Percentiles rank a stretch among this genome's conserved stretches.
Conservation (phyloP, 2,113 vertebrate genomes). For the Acrocephalus arundinaceus region DNA sequence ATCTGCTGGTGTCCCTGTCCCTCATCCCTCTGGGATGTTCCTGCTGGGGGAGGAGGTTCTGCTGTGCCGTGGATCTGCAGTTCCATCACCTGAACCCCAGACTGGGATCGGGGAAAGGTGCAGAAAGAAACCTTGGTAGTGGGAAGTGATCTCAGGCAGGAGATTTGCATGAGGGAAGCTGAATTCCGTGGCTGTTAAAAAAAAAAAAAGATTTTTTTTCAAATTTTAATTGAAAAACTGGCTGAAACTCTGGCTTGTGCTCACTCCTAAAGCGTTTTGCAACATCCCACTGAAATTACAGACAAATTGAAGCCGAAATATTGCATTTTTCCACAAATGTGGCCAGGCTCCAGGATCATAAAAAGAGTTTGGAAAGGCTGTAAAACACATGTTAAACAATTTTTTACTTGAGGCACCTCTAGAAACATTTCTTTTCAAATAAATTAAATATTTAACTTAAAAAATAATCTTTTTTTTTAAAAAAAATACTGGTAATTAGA, state of each 20-base stretch:
- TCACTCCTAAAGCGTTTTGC: neutral
- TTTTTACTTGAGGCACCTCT: constrained; percentile 40
- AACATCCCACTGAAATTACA: neutral
- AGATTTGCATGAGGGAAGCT: neutral
- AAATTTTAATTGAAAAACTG: neutral
- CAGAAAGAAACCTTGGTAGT: rapidly evolving
- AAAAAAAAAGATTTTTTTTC: neutral
- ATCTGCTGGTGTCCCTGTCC: neutral
- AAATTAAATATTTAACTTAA: neutral
- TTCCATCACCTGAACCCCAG: rapidly evolving
- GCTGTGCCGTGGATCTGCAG: rapidly evolving
- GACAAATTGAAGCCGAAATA: constrained; percentile 36
- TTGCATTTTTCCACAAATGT: constrained; percentile 41
- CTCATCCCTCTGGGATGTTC: rapidly evolving
- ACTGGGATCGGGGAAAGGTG: rapidly evolving
- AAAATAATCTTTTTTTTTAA: rapidly evolving
- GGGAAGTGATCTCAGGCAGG: neutral
- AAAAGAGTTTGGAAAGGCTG: constrained; percentile 34
- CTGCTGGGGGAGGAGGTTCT: neutral
- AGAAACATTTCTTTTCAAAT: constrained; percentile 19
- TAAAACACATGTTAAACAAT: constrained; percentile 48
- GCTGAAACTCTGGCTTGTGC: neutral
- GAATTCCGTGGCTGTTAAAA: neutral
- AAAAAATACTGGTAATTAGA: neutral
- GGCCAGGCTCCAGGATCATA: constrained; percentile 30